These are phyloP conservation scores for Caenorhabditis tropicalis DNA, from an alignment of 1,140 invertebrate genomes.

Conservation along the genomic window DNA sequence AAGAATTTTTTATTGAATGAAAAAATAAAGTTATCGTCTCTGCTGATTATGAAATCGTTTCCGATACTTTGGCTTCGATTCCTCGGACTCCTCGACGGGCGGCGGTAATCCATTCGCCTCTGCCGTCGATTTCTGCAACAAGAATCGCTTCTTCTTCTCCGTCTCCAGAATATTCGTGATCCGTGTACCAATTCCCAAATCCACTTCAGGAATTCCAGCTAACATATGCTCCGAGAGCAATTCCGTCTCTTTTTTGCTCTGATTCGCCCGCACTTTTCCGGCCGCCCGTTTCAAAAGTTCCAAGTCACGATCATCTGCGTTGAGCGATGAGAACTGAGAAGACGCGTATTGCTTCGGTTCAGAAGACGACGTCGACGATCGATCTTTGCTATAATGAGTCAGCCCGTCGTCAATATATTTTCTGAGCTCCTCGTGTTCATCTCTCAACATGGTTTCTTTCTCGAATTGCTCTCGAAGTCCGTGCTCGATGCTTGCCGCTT, in stretches of 20 bases:
- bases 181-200: constrained; percentile 83
- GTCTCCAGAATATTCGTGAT: constrained; percentile 70
- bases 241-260: constrained; percentile 85
- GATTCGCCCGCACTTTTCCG: constrained; percentile 61
- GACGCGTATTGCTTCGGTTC: not conserved
- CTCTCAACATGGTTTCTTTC: constrained; percentile 69
- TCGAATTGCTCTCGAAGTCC: constrained; percentile 71
- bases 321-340: constrained; percentile 16
- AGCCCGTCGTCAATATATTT: constrained; percentile 60
- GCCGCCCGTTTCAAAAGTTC: constrained; percentile 64
- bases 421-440: constrained; percentile 69
- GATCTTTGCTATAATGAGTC: constrained; percentile 2
- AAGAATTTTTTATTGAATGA: not conserved
- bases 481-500: constrained; percentile 67
- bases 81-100: not conserved
- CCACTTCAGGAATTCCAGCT: constrained; percentile 98
- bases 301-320: constrained; percentile 26
- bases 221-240: constrained; percentile 99
- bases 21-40: not conserved
- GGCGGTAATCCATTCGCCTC: not conserved
- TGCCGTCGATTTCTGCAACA: constrained; percentile 50
- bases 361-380: not conserved
- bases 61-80: not conserved
- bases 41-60: not conserved
- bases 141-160: constrained; percentile 66